phyloP scores from a whole-genome alignment of 2,113 vertebrate species.

The Python bivittatus region DNA sequence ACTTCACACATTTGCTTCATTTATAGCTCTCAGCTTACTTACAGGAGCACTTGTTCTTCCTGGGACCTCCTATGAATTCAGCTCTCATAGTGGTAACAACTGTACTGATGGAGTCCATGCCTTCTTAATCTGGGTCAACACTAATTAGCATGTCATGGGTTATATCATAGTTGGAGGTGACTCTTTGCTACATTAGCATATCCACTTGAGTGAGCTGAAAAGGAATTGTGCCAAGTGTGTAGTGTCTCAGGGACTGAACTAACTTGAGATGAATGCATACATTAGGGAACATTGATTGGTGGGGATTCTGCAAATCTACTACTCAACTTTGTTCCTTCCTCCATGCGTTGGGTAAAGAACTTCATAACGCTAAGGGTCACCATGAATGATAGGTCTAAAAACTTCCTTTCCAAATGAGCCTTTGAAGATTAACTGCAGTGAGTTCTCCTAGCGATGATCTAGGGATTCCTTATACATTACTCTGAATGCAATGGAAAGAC shows the following conservation, averaged over 20 bases:
- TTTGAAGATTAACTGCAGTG: not conserved
- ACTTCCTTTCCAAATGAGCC: not conserved
- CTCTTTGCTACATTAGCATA: not conserved
- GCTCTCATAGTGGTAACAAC: not conserved
- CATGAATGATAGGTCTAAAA: not conserved
- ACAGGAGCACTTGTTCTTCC: not conserved
- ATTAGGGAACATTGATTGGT: no score
- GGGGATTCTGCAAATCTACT: no score
- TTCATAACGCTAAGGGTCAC: not conserved
- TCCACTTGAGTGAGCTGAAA: not conserved
- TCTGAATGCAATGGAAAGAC: not conserved
- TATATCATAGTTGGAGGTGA: not conserved
- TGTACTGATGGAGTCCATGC: not conserved
- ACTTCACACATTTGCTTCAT: not conserved
- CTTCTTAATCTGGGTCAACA: not conserved
- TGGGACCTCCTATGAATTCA: not conserved
- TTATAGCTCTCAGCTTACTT: not conserved
- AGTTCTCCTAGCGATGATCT: not conserved
- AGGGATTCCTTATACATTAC: not conserved
- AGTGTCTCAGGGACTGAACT: no score
- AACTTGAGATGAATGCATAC: no score
- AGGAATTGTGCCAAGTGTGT: no score
- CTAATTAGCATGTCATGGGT: not conserved
- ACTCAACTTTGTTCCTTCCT: not conserved
- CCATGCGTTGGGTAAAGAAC: no score